Percentiles rank a stretch among this genome's conserved stretches.
Conservation (phyloP, 2,797 vertebrate species). For the Sebastes nivosus region DNA sequence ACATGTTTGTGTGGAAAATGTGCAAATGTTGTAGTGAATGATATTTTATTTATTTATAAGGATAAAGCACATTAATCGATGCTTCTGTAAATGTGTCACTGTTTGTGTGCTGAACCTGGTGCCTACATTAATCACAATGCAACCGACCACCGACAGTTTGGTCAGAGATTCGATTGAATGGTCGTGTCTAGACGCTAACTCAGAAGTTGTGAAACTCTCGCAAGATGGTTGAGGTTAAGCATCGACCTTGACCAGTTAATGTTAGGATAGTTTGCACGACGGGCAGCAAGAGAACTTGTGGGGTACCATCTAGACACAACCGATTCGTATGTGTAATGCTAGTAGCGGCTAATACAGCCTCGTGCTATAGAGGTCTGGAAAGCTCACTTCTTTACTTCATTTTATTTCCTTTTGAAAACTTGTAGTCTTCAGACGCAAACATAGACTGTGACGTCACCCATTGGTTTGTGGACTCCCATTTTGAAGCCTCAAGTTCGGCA, state of each 20-base stretch:
- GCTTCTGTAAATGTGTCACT: background rate
- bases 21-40: background rate
- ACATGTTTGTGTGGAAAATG: background rate
- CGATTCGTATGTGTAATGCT: background rate
- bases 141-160: background rate
- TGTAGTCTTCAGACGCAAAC: no score
- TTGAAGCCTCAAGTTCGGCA: no score
- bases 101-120: background rate
- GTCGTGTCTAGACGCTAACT: background rate
- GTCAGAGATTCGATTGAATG: no score
- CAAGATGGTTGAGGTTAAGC: background rate
- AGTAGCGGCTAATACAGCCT: background rate
- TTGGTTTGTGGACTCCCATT: no score
- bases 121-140: background rate
- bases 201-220: background rate
- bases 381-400: background rate
- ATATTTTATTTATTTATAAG: no score
- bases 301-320: no score
- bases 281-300: no score
- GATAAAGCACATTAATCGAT: no score
- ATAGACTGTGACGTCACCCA: no score
- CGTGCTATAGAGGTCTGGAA: background rate
- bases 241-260: background rate
- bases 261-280: no score
- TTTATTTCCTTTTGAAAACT: no score